A percentile compares a stretch with the other conserved stretches of the same genome.
These are phyloP conservation scores for Saiga tatarica DNA, from an alignment of 2,113 vertebrate genomes.

Conservation along the genomic window DNA sequence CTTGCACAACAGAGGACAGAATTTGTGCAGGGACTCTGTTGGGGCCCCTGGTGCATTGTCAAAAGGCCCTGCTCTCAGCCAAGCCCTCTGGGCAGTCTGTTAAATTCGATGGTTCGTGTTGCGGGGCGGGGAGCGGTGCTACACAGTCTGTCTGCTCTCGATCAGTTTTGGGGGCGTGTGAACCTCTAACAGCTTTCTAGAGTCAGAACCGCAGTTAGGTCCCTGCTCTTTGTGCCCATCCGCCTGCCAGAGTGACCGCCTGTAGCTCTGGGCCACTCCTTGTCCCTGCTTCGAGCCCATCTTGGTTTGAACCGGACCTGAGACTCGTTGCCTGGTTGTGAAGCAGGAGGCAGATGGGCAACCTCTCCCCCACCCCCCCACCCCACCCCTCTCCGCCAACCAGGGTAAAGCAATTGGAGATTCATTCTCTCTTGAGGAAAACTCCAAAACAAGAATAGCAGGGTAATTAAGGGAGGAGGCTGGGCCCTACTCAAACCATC, in stretches of 20 bases:
- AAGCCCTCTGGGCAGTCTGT: background rate
- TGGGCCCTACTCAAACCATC: background rate
- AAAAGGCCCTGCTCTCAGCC: background rate
- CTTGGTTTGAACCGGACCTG: background rate
- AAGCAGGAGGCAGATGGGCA: background rate
- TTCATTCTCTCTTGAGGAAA: background rate
- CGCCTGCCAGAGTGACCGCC: background rate
- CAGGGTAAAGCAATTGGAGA: background rate
- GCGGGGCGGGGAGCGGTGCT: background rate
- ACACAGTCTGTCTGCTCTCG: background rate
- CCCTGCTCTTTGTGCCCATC: background rate
- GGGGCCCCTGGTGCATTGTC: too few relatives aligned
- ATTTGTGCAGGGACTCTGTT: background rate
- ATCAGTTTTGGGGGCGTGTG: background rate
- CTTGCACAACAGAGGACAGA: background rate
- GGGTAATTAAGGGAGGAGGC: background rate
- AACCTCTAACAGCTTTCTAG: background rate
- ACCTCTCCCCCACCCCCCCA: background rate
- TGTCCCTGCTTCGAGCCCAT: background rate
- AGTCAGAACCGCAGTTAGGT: background rate
- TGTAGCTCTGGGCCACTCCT: background rate
- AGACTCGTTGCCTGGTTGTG: background rate
- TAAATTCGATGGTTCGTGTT: background rate
- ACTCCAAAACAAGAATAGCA: background rate
- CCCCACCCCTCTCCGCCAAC: accelerated